Evolutionary conservation across 2,888 invertebrate genomes (phyloP).

Genomic region (Pomacea canaliculata): DNA sequence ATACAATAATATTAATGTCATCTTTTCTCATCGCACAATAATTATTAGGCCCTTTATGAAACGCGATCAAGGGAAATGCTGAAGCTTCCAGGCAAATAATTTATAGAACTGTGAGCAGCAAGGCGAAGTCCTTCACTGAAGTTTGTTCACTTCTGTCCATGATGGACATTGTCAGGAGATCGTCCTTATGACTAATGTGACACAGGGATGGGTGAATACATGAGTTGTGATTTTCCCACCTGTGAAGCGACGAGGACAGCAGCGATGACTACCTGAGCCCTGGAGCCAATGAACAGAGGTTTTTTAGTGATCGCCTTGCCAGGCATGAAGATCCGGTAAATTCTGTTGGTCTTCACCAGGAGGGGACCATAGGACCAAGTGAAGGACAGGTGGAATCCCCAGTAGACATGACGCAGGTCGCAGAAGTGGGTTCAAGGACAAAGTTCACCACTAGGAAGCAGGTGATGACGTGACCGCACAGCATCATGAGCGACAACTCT

Average conservation of each 20-base stretch:
- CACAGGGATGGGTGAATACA: not conserved
- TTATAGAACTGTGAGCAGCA: no score
- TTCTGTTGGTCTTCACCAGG: slow-evolving; percentile 47
- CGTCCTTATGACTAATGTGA: no score
- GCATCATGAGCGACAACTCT: slow-evolving; percentile 35
- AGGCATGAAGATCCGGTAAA: slow-evolving; percentile 48
- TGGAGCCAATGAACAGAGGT: slow-evolving; percentile 38
- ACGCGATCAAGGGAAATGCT: no score
- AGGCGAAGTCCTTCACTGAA: no score
- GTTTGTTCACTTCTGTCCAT: no score
- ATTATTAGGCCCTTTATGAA: no score
- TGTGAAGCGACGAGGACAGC: slow-evolving; percentile 33
- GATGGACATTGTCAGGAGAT: no score
- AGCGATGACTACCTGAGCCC: slow-evolving; percentile 39
- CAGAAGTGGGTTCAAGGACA: slow-evolving; percentile 34
- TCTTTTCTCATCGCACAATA: no score
- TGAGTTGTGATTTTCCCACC: slow-evolving; percentile 24
- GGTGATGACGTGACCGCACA: slow-evolving; percentile 18
- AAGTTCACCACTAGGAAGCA: slow-evolving; percentile 30
- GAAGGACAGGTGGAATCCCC: slow-evolving; percentile 46
- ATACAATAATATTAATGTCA: no score
- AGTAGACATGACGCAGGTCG: slow-evolving; percentile 36
- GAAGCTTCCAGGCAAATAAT: no score
- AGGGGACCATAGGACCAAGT: slow-evolving; percentile 43
- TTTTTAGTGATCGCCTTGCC: slow-evolving; percentile 33